Percentiles rank a stretch among this genome's conserved stretches.
These are phyloP conservation scores for Sebastes elongatus DNA, from an alignment of 2,797 vertebrate species.

Conservation along the genomic window DNA sequence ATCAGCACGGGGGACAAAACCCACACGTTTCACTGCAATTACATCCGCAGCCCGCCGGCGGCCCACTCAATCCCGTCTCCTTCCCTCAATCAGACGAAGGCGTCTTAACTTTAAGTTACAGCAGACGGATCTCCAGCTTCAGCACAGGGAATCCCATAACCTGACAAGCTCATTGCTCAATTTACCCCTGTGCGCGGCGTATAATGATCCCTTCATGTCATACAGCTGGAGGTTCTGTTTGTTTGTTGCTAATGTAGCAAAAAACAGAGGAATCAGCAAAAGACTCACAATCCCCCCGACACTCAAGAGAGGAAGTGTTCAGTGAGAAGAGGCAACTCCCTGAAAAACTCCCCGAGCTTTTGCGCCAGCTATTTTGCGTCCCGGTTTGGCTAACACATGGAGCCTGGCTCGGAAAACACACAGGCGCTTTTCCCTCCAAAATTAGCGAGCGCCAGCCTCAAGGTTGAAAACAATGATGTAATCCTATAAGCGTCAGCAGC, in stretches of 20 bases:
- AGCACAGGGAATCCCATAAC: slow-evolving; percentile 35
- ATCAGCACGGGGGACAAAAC: slow-evolving; percentile 52
- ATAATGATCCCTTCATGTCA: slow-evolving; percentile 60
- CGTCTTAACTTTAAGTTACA: slow-evolving; percentile 51
- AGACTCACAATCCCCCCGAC: slow-evolving; percentile 59
- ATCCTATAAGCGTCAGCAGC: slow-evolving; percentile 51
- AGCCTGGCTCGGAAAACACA: slow-evolving; percentile 63
- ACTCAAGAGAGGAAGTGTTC: slow-evolving; percentile 59
- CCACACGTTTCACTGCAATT: slow-evolving; percentile 38
- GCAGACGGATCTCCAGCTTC: slow-evolving; percentile 46
- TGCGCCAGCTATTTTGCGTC: slow-evolving; percentile 64
- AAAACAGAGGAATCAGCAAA: slow-evolving; percentile 65
- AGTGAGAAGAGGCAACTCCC: slow-evolving; percentile 43
- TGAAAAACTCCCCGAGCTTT: slow-evolving; percentile 56
- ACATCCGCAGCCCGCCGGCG: slow-evolving; percentile 49
- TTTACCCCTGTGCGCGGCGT: slow-evolving; percentile 32
- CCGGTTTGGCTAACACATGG: slow-evolving; percentile 60
- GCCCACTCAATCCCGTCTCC: slow-evolving; percentile 34
- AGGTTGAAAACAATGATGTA: slow-evolving; percentile 66
- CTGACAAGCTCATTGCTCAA: slow-evolving; percentile 59
- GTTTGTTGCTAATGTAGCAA: slow-evolving; percentile 67
- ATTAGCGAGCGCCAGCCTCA: slow-evolving; percentile 48
- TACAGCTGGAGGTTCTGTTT: slow-evolving; percentile 63
- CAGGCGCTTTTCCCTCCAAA: slow-evolving; percentile 65
- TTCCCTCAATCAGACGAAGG: slow-evolving; percentile 59